Evolutionary conservation across 1,140 invertebrate species (phyloP).

Genomic region (Formica exsecta): DNA sequence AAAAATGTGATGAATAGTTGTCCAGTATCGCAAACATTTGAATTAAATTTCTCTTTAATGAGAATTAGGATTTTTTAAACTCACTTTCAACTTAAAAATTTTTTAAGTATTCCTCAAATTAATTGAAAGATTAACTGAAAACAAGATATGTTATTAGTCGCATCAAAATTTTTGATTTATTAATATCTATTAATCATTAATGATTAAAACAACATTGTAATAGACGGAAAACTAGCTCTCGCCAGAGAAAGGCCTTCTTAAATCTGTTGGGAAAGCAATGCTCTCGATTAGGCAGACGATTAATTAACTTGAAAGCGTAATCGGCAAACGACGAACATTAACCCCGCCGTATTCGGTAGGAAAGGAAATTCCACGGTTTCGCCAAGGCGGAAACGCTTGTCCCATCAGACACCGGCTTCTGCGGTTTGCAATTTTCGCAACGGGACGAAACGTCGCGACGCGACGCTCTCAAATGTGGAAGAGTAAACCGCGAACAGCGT

Average conservation of each 20-base stretch:
- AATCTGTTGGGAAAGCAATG: background rate
- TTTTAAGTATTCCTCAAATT: no score
- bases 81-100: no score
- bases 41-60: background rate
- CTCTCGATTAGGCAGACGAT: background rate
- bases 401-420: conserved; percentile 23
- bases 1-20: background rate
- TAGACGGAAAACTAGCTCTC: no score
- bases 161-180: no score
- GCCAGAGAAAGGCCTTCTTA: no score
- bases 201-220: no score
- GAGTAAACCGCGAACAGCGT: conserved; percentile 13
- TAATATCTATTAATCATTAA: no score
- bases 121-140: no score
- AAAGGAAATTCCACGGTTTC: conserved; percentile 36
- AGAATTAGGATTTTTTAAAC: background rate
- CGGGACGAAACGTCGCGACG: background rate
- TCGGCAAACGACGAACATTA: conserved; percentile 40
- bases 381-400: conserved; percentile 46
- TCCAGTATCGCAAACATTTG: background rate
- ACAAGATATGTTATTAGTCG: no score
- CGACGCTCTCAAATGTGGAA: background rate
- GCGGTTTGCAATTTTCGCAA: conserved; percentile 65
- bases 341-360: background rate
- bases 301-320: conserved; percentile 56